A percentile compares a stretch with the other conserved stretches of the same genome.
Conservation (phyloP, 23 tunicate genomes). For the Halocynthia roretzi region DNA sequence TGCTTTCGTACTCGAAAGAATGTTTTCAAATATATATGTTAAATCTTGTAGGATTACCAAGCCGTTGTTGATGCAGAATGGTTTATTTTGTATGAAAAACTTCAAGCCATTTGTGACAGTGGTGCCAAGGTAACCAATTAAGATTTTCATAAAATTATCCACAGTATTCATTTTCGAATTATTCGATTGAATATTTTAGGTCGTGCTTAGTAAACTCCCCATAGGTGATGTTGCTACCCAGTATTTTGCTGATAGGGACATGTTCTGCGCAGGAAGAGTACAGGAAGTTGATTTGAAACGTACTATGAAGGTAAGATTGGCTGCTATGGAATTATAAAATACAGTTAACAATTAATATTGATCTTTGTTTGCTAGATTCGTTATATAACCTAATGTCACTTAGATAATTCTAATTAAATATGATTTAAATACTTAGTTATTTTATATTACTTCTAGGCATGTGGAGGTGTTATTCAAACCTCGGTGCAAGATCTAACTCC, state of each 20-base stretch:
- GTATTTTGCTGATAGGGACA: constrained; percentile 96
- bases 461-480: constrained; percentile 90
- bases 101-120: constrained; percentile 74
- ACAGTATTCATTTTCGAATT: background rate
- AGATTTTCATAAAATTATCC: background rate
- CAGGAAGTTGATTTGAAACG: constrained; percentile 77
- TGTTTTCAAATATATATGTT: background rate
- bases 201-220: constrained; percentile 87
- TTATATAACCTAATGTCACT: background rate
- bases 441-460: constrained; percentile 46
- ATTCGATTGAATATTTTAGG: constrained; percentile 19
- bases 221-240: constrained; percentile 99
- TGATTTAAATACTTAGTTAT: background rate
- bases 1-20: too few relatives aligned
- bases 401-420: background rate
- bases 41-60: constrained; percentile 74
- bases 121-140: constrained; percentile 66
- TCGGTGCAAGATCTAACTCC: constrained; percentile 81
- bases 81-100: constrained; percentile 94
- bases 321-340: background rate
- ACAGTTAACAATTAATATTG: background rate
- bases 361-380: background rate
- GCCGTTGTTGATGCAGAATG: constrained; percentile 99
- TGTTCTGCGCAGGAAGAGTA: constrained; percentile 99
- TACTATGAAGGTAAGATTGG: constrained; percentile 81